A percentile compares a stretch with the other conserved stretches of the same genome.
These are phyloP conservation scores for Galerucella nymphaeae DNA, from an alignment of 2,888 invertebrate genomes.

Conservation along the genomic window DNA sequence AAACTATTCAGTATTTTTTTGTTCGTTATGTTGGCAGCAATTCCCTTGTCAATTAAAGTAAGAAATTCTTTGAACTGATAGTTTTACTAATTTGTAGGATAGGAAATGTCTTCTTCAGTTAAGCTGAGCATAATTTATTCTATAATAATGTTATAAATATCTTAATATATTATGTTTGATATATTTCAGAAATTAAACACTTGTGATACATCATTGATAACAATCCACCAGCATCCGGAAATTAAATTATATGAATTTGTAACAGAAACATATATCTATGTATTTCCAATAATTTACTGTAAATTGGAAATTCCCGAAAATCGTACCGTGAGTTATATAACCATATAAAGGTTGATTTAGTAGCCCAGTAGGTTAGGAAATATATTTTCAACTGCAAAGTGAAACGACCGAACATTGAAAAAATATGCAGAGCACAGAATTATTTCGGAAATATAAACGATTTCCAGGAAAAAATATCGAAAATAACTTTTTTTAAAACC, in stretches of 20 bases:
- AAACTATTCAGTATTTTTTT: too few relatives aligned
- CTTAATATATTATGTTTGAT: too few relatives aligned
- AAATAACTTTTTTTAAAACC: background rate
- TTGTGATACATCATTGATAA: background rate
- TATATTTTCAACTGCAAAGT: background rate
- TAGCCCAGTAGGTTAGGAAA: background rate
- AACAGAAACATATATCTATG: background rate
- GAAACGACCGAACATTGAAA: background rate
- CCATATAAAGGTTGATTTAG: background rate
- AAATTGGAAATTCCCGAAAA: slow-evolving; percentile 13
- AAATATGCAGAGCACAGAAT: background rate
- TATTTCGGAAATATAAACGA: background rate
- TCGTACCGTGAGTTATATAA: slow-evolving; percentile 3
- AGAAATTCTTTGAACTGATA: too few relatives aligned
- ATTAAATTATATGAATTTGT: background rate
- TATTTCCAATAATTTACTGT: slow-evolving; percentile 11
- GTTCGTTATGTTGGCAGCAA: too few relatives aligned
- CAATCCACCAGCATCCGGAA: background rate
- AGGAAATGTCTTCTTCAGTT: too few relatives aligned
- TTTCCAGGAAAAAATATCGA: background rate
- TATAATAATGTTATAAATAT: too few relatives aligned
- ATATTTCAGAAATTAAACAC: too few relatives aligned
- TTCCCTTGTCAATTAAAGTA: too few relatives aligned
- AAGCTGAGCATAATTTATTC: too few relatives aligned
- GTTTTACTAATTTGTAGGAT: too few relatives aligned